Percentiles rank a stretch among this genome's conserved stretches.
These are phyloP conservation scores for Glossophaga mutica DNA, from an alignment of 2,797 vertebrate species.

Conservation along the genomic window DNA sequence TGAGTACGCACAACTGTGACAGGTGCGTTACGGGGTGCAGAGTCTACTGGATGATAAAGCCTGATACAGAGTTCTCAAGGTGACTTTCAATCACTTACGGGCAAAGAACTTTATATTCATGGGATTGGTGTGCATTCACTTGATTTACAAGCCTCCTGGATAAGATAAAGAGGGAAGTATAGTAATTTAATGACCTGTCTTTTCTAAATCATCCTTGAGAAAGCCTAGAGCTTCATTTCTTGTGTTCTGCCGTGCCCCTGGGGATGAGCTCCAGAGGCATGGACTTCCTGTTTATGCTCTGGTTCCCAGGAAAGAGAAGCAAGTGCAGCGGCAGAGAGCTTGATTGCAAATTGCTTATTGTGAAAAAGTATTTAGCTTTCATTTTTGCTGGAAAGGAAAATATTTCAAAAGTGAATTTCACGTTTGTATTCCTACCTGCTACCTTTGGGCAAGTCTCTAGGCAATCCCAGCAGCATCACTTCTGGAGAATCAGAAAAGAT, in stretches of 20 bases:
- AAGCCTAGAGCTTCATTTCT: constrained; percentile 21
- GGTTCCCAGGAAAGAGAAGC: background rate
- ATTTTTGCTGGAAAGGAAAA: constrained; percentile 41
- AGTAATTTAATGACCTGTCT: background rate
- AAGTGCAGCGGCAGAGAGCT: background rate
- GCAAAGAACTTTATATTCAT: background rate
- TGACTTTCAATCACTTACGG: background rate
- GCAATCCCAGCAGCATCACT: background rate
- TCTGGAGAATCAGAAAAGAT: background rate
- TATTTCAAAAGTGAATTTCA: constrained; percentile 16
- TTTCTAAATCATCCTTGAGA: constrained; percentile 23
- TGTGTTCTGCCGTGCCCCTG: background rate
- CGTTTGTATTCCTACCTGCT: background rate
- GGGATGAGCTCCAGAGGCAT: background rate
- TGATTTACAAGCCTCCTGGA: background rate
- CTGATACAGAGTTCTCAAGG: background rate
- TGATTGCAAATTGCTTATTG: background rate
- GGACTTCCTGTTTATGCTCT: constrained; percentile 39
- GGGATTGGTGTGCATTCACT: background rate
- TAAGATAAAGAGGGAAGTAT: background rate
- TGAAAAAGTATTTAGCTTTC: background rate
- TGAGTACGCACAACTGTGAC: background rate
- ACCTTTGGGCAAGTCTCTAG: background rate
- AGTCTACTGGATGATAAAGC: background rate
- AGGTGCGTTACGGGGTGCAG: background rate